Evolutionary conservation across 2,888 invertebrate species (phyloP).

Genomic region (Nemoura dubitans): DNA sequence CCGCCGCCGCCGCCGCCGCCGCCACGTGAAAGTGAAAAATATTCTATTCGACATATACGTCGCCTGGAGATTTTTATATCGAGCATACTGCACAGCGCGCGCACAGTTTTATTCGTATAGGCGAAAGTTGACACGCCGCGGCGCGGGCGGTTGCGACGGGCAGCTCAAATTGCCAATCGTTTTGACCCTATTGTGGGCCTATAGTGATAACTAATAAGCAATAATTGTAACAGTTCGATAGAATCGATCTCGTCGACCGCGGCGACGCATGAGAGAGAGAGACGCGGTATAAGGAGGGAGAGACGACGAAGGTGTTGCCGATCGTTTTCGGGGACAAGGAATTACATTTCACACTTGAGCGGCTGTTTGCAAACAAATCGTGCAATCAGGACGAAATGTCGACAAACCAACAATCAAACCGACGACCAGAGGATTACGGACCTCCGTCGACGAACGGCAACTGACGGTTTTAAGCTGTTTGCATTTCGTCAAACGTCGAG

Average conservation of each 20-base stretch:
- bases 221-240: neutral
- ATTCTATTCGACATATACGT: neutral
- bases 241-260: neutral
- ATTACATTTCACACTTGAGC: neutral
- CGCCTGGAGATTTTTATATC: slow-evolving; percentile 15
- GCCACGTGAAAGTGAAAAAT: neutral
- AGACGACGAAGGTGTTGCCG: neutral
- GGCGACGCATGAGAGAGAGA: neutral
- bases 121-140: slow-evolving; percentile 36
- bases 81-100: neutral
- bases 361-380: neutral
- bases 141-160: neutral
- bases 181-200: slow-evolving; percentile 34
- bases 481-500: slow-evolving; percentile 23
- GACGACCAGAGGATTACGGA: neutral
- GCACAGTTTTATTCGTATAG: slow-evolving; percentile 19
- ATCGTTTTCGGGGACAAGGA: neutral
- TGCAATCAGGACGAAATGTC: neutral
- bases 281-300: neutral
- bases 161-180: slow-evolving; percentile 22
- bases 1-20: neutral
- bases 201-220: slow-evolving; percentile 3
- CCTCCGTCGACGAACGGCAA: neutral
- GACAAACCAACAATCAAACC: slow-evolving; percentile 24
- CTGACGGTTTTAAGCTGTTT: slow-evolving; percentile 33